phyloP scores from a whole-genome alignment of 2,888 invertebrate species.

The Zhuqinia jingwanae region DNA sequence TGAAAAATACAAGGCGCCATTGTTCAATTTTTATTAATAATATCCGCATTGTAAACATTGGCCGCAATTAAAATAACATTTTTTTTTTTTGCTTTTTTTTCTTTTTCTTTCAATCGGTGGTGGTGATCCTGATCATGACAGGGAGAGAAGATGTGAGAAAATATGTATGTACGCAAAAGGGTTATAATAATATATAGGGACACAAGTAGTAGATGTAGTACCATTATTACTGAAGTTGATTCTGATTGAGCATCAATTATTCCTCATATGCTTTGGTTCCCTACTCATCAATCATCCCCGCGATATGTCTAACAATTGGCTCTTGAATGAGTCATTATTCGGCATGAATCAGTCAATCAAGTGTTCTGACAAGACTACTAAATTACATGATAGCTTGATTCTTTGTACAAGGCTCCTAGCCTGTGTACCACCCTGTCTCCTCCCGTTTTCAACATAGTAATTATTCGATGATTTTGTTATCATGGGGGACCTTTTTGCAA shows the following conservation, averaged over 20 bases:
- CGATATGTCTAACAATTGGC: constrained; percentile 47
- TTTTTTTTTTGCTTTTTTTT: background rate
- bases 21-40: constrained; percentile 25
- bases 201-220: no score
- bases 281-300: constrained; percentile 66
- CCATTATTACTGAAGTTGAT: background rate
- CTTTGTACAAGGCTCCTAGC: constrained; percentile 29
- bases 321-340: constrained; percentile 67
- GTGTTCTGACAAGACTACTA: constrained; percentile 66
- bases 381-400: constrained; percentile 61
- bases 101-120: background rate
- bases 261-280: constrained; percentile 22
- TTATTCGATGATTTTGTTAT: constrained; percentile 60
- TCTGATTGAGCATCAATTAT: constrained; percentile 26
- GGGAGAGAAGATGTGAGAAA: background rate
- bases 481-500: constrained; percentile 55
- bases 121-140: background rate
- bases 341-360: constrained; percentile 71
- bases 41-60: background rate
- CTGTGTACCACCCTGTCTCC: constrained; percentile 60
- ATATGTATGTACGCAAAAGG: background rate
- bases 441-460: constrained; percentile 63
- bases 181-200: no score
- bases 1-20: constrained; percentile 6
- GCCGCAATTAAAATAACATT: constrained; percentile 14